Conservation (phyloP, 2,888 invertebrate species). For the Catocala fraxini region DNA sequence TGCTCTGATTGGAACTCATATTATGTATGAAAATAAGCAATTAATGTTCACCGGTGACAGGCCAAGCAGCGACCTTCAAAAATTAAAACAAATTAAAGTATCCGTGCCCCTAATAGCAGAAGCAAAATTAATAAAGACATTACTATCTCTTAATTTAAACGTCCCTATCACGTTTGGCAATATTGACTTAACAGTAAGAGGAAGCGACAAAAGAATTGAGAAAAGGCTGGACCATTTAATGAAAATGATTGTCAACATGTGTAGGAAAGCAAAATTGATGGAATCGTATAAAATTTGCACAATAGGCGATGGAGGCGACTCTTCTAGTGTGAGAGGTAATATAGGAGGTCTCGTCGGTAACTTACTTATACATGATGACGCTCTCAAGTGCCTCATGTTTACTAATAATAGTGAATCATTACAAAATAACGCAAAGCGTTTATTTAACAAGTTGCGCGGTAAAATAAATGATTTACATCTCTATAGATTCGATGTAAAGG, state of each 20-base stretch:
- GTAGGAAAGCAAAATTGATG: conserved; percentile 4
- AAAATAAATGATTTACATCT: conserved; percentile 5
- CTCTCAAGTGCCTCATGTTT: conserved; percentile 19
- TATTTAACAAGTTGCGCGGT: conserved; percentile 1
- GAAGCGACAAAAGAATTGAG: conserved; percentile 12
- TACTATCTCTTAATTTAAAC: conserved; percentile 12
- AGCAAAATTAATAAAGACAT: conserved; percentile 21
- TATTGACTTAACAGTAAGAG: conserved; percentile 24
- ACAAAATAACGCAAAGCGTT: conserved; percentile 13
- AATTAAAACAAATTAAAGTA: conserved; percentile 15
- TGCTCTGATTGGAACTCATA: conserved; percentile 26
- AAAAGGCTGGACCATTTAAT: conserved; percentile 17
- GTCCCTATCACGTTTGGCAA: conserved; percentile 40
- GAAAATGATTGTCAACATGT: conserved; percentile 11
- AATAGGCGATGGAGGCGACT: conserved; percentile 25
- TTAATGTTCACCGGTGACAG: conserved; percentile 20
- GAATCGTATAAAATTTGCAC: conserved; percentile 11
- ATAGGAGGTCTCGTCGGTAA: conserved; percentile 35
- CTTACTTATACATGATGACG: conserved; percentile 24
- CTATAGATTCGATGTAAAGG: conserved; percentile 19
- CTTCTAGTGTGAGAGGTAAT: conserved; percentile 23
- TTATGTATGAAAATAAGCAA: conserved; percentile 18
- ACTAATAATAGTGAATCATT: background rate
- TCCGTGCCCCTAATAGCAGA: conserved; percentile 10
- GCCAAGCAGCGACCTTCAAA: background rate